These are phyloP conservation scores for Lasius fuliginosus DNA, from an alignment of 2,888 invertebrate genomes.

Conservation along the genomic window DNA sequence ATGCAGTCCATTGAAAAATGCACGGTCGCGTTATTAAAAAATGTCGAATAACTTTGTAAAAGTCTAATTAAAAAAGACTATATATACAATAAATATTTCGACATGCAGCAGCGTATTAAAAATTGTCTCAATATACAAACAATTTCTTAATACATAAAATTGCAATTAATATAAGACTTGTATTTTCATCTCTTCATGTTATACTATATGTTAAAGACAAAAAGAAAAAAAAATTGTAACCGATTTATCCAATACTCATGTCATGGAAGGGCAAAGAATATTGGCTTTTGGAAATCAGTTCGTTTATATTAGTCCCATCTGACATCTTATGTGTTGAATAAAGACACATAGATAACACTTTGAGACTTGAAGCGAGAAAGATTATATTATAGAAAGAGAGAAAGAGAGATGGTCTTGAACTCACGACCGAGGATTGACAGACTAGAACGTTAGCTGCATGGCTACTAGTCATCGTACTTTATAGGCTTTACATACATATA, in stretches of 20 bases:
- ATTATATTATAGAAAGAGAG: neutral
- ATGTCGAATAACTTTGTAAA: neutral
- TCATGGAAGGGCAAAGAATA: slow-evolving; percentile 47
- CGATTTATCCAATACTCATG: slow-evolving; percentile 47
- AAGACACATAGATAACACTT: slow-evolving; percentile 51
- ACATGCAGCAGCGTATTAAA: neutral
- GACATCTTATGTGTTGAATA: slow-evolving; percentile 46
- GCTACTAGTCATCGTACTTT: neutral
- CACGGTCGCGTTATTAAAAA: neutral
- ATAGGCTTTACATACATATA: neutral
- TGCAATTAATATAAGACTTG: neutral
- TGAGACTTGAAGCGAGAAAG: slow-evolving; percentile 35
- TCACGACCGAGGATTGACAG: neutral
- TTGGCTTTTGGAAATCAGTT: slow-evolving; percentile 31
- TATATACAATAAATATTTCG: neutral
- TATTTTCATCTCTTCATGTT: neutral
- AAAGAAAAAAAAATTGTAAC: slow-evolving; percentile 28
- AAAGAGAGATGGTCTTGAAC: slow-evolving; percentile 9
- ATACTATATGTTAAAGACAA: neutral
- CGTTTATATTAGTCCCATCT: slow-evolving; percentile 60
- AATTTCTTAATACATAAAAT: neutral
- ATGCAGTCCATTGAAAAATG: neutral
- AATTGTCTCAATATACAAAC: neutral
- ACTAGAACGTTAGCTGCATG: neutral
- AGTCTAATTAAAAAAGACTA: neutral